Evolutionary conservation across 2,888 invertebrate species (phyloP).

Genomic region (Rutpela maculata): DNA sequence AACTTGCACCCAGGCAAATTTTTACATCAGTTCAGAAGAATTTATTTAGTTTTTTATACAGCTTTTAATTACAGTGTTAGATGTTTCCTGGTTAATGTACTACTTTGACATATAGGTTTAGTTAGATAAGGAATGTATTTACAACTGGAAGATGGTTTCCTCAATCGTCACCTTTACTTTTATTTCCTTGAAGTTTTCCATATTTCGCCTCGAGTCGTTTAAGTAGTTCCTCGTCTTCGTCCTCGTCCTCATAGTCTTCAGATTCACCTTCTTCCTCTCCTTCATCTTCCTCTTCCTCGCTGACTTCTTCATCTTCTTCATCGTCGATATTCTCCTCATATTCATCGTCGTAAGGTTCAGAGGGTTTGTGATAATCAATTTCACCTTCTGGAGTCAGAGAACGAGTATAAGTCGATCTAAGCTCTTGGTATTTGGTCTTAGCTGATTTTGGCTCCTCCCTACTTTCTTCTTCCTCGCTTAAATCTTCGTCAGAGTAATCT

Average conservation of each 20-base stretch:
- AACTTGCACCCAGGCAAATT: neutral
- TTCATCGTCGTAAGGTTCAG: conserved; percentile 68
- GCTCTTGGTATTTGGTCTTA: conserved; percentile 69
- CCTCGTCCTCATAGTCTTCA: conserved; percentile 76
- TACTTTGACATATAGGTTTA: neutral
- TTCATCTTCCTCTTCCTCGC: conserved; percentile 69
- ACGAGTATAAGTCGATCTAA: conserved; percentile 68
- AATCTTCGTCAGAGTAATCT: conserved; percentile 72
- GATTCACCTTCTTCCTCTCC: conserved; percentile 74
- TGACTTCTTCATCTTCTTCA: conserved; percentile 73
- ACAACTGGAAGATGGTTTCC: neutral
- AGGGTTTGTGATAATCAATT: conserved; percentile 59
- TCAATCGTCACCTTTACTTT: neutral
- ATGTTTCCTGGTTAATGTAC: conserved; percentile 34
- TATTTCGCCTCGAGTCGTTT: conserved; percentile 84
- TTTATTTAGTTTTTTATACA: no score
- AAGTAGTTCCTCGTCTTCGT: conserved; percentile 83
- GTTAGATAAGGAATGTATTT: neutral
- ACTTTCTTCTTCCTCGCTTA: conserved; percentile 64
- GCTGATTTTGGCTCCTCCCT: conserved; percentile 57
- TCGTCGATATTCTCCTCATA: conserved; percentile 69
- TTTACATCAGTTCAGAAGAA: neutral
- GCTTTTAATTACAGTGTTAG: neutral
- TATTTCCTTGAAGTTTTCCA: conserved; percentile 77
- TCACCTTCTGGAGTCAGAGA: conserved; percentile 68